Percentiles rank a stretch among this genome's conserved stretches.
Evolutionary conservation across 2,888 invertebrate species (phyloP).

Genomic region (Conops quadrifasciatus): DNA sequence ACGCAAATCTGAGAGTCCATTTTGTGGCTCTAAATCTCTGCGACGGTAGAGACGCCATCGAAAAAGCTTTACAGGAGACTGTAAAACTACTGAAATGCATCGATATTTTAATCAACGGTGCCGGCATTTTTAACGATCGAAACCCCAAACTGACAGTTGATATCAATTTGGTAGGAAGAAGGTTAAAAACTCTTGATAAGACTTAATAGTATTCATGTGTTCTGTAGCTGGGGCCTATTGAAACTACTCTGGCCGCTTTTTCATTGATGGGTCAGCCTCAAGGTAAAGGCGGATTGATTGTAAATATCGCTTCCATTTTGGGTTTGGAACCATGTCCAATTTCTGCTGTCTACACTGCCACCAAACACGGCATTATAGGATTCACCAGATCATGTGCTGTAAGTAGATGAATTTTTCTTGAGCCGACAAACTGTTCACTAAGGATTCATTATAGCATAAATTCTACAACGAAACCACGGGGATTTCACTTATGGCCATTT

Average conservation of each 20-base stretch:
- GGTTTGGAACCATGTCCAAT: slow-evolving; percentile 48
- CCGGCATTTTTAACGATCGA: slow-evolving; percentile 57
- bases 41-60: slow-evolving; percentile 49
- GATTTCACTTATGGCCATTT: slow-evolving; percentile 47
- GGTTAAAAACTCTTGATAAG: too few species aligned
- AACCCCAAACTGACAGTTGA: slow-evolving; percentile 53
- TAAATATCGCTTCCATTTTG: slow-evolving; percentile 56
- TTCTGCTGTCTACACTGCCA: slow-evolving; percentile 55
- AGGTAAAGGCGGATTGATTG: slow-evolving; percentile 58
- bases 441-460: slow-evolving; percentile 39
- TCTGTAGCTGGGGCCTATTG: slow-evolving; percentile 58
- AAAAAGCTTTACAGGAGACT: slow-evolving; percentile 48
- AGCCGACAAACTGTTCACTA: background rate
- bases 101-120: slow-evolving; percentile 59
- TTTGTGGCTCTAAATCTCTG: slow-evolving; percentile 2
- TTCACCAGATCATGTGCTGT: slow-evolving; percentile 42
- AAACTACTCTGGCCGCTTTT: slow-evolving; percentile 57
- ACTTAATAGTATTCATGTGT: too few species aligned
- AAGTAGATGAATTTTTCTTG: background rate
- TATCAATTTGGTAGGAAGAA: slow-evolving; percentile 69
- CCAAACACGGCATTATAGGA: slow-evolving; percentile 54
- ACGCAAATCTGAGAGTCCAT: background rate
- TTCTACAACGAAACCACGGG: slow-evolving; percentile 42
- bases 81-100: slow-evolving; percentile 48
- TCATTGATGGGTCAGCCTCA: slow-evolving; percentile 60